Conservation (phyloP, 1,140 invertebrate species). For the Cryptotermes secundus region DNA sequence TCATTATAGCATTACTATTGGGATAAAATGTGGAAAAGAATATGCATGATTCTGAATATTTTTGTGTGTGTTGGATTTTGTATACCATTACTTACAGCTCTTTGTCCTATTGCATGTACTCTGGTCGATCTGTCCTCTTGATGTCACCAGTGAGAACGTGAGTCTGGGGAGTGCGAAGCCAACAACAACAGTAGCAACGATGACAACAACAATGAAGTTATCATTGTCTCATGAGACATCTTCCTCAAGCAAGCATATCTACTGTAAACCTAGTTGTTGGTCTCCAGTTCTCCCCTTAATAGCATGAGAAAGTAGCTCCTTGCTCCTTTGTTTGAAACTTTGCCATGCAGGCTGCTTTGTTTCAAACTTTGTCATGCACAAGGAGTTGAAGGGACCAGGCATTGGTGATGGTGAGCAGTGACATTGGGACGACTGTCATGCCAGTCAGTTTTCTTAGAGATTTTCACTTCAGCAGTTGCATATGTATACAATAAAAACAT, state of each 20-base stretch:
- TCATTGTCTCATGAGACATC: not conserved
- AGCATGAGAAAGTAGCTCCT: not conserved
- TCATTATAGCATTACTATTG: too few relatives aligned
- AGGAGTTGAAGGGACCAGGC: not conserved
- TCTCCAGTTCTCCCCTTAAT: not conserved
- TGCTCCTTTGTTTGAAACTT: not conserved
- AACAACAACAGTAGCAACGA: not conserved
- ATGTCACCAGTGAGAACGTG: not conserved
- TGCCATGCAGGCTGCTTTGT: not conserved
- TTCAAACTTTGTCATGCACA: not conserved
- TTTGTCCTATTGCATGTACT: slow-evolving; percentile 1
- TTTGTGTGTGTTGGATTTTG: not conserved
- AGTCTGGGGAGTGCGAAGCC: not conserved
- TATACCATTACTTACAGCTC: not conserved
- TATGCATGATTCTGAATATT: too few relatives aligned
- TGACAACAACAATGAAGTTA: slow-evolving; percentile 13
- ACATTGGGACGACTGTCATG: not conserved
- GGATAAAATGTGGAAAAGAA: too few relatives aligned
- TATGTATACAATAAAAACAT: not conserved
- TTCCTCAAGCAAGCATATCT: not conserved
- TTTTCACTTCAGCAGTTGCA: not conserved
- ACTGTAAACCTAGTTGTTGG: slow-evolving; percentile 7
- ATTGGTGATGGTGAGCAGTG: not conserved
- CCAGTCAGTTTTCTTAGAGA: not conserved
- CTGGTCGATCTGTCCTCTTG: not conserved